phyloP scores from a whole-genome alignment of 2,797 vertebrate species.

The Sebastes hopkinsi region DNA sequence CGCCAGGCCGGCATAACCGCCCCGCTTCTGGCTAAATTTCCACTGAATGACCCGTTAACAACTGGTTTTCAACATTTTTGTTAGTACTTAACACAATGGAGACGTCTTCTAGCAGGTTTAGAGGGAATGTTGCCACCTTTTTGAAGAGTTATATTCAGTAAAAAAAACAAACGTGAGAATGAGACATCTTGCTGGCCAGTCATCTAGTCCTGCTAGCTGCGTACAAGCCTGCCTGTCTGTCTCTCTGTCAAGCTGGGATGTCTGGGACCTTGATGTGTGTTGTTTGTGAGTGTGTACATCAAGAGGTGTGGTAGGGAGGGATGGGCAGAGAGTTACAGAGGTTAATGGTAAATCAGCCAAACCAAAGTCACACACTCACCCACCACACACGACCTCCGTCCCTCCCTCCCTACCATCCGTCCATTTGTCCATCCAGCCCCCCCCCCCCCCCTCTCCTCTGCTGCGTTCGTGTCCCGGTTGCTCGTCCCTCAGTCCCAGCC shows the following conservation, averaged over 20 bases:
- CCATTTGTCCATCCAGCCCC: background rate
- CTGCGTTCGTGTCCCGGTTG: slow-evolving; percentile 37
- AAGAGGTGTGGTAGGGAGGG: slow-evolving; percentile 58
- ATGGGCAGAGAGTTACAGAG: slow-evolving; percentile 77
- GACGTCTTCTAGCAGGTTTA: slow-evolving; percentile 14
- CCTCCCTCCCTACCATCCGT: slow-evolving; percentile 21
- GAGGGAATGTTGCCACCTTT: slow-evolving; percentile 24
- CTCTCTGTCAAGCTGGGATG: slow-evolving; percentile 71
- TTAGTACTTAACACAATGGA: slow-evolving; percentile 12
- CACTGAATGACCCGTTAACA: slow-evolving; percentile 3
- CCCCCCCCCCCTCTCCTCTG: slow-evolving; percentile 2
- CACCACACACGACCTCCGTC: slow-evolving; percentile 57
- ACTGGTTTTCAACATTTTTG: background rate
- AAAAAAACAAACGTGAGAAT: slow-evolving; percentile 2
- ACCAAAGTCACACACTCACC: slow-evolving; percentile 83
- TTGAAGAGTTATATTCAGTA: slow-evolving; percentile 18
- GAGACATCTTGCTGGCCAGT: slow-evolving; percentile 51
- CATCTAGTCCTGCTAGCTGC: slow-evolving; percentile 66
- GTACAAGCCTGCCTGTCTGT: slow-evolving; percentile 47
- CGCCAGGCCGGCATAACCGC: slow-evolving; percentile 8
- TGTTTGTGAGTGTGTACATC: slow-evolving; percentile 47
- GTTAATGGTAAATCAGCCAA: slow-evolving; percentile 83
- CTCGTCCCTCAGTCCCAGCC: slow-evolving; percentile 93
- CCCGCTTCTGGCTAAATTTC: slow-evolving; percentile 28
- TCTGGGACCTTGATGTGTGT: slow-evolving; percentile 52